These are phyloP conservation scores for Gyrodactylus bullatarudis DNA, from an alignment of 1,140 invertebrate species.

Conservation along the genomic window DNA sequence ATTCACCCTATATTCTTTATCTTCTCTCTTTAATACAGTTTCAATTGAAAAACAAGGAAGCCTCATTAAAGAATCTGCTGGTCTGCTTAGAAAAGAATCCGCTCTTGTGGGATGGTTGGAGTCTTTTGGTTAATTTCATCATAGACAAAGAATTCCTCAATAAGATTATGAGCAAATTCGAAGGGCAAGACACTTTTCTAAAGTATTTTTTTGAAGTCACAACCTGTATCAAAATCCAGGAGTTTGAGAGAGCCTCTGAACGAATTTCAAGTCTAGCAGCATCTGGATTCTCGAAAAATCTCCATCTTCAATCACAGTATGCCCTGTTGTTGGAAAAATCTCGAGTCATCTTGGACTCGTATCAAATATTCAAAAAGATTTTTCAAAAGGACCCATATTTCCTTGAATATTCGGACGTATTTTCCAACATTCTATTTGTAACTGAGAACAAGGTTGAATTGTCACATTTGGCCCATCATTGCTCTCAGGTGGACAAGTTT, in stretches of 20 bases:
- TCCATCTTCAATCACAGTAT: not conserved
- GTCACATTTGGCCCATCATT: not conserved
- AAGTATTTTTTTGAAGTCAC: not conserved
- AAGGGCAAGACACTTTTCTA: not conserved
- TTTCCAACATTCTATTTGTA: slow-evolving; percentile 2
- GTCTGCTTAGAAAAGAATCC: not conserved
- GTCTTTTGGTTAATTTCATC: not conserved
- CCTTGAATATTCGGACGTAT: not conserved
- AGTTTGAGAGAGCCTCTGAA: not conserved
- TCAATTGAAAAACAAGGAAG: not conserved
- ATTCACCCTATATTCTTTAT: not conserved
- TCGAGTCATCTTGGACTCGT: not conserved
- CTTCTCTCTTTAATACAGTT: not conserved
- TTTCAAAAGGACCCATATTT: not conserved
- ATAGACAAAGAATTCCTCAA: not conserved
- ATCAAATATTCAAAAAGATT: not conserved
- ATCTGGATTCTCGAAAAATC: not conserved
- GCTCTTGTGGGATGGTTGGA: not conserved
- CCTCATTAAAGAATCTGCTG: not conserved
- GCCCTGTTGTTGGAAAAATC: not conserved
- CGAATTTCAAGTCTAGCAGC: not conserved
- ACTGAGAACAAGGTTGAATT: not conserved
- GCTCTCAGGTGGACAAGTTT: not conserved
- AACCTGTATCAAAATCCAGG: not conserved
- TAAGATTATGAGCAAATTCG: not conserved